Percentiles rank a stretch among this genome's conserved stretches.
Conservation (phyloP, 2,888 invertebrate species). For the Amblyjoppa fuscipennis region DNA sequence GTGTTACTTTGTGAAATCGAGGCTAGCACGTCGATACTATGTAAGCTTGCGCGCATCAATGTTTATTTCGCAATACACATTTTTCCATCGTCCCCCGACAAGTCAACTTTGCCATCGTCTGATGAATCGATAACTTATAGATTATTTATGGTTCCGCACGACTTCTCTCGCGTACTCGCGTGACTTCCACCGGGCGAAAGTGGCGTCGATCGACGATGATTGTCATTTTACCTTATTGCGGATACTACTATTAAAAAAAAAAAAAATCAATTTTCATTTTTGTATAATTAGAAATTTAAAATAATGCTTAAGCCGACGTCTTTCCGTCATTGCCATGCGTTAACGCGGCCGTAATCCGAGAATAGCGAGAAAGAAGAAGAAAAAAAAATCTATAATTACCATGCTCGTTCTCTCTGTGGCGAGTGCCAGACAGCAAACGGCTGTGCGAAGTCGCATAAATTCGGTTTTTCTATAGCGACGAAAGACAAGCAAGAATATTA, state of each 20-base stretch:
- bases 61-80: slow-evolving; percentile 3
- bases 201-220: not conserved
- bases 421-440: not conserved
- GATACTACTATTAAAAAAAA: too few species aligned
- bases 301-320: not conserved
- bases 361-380: slow-evolving; percentile 23
- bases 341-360: slow-evolving; percentile 6
- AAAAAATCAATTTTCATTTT: too few species aligned
- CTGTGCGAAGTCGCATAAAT: not conserved
- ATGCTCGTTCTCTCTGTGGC: slow-evolving; percentile 5
- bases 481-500: slow-evolving; percentile 19
- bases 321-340: slow-evolving; percentile 22
- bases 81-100: not conserved
- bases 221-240: too few species aligned
- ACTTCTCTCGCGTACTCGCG: not conserved
- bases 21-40: slow-evolving; percentile 26
- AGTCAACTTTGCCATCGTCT: not conserved
- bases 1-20: not conserved
- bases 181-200: not conserved
- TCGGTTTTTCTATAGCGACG: slow-evolving; percentile 8
- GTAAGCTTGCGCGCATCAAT: not conserved
- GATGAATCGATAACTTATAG: slow-evolving; percentile 7
- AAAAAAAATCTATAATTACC: slow-evolving; percentile 44
- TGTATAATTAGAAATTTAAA: too few species aligned
- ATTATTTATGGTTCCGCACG: not conserved